phyloP scores from a whole-genome alignment of 2,797 vertebrate species.

The Glyptemys insculpta region DNA sequence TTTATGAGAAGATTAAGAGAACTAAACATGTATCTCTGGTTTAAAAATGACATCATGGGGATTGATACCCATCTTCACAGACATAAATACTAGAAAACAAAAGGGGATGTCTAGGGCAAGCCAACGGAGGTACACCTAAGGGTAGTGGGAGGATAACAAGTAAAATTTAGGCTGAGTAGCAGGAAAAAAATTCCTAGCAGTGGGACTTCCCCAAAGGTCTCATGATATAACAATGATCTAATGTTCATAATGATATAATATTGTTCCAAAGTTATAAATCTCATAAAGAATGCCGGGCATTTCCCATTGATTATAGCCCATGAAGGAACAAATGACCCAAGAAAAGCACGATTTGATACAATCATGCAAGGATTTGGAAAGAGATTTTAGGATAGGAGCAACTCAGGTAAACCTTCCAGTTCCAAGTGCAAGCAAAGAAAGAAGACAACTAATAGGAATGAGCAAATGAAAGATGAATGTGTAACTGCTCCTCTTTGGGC shows the following conservation, averaged over 20 bases:
- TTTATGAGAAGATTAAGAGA: slow-evolving; percentile 64
- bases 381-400: slow-evolving; percentile 6
- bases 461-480: slow-evolving; percentile 60
- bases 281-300: slow-evolving; percentile 54
- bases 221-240: slow-evolving; percentile 54
- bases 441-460: not conserved
- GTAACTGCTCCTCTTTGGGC: slow-evolving; percentile 62
- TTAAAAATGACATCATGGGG: slow-evolving; percentile 56
- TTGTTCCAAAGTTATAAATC: slow-evolving; percentile 51
- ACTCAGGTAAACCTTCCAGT: slow-evolving; percentile 38
- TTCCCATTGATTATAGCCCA: slow-evolving; percentile 67
- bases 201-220: slow-evolving; percentile 44
- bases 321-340: slow-evolving; percentile 63
- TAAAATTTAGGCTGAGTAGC: slow-evolving; percentile 33
- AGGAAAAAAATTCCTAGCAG: slow-evolving; percentile 34
- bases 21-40: slow-evolving; percentile 52
- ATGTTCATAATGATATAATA: slow-evolving; percentile 68
- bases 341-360: slow-evolving; percentile 58
- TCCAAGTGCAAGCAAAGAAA: slow-evolving; percentile 16
- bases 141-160: slow-evolving; percentile 39
- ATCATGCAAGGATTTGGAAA: slow-evolving; percentile 50
- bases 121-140: slow-evolving; percentile 54
- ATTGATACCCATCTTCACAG: slow-evolving; percentile 66
- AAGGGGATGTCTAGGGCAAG: slow-evolving; percentile 39
- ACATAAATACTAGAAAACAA: slow-evolving; percentile 52